Evolutionary conservation across 2,797 vertebrate genomes (phyloP).

Genomic region (Esox masquinongy): DNA sequence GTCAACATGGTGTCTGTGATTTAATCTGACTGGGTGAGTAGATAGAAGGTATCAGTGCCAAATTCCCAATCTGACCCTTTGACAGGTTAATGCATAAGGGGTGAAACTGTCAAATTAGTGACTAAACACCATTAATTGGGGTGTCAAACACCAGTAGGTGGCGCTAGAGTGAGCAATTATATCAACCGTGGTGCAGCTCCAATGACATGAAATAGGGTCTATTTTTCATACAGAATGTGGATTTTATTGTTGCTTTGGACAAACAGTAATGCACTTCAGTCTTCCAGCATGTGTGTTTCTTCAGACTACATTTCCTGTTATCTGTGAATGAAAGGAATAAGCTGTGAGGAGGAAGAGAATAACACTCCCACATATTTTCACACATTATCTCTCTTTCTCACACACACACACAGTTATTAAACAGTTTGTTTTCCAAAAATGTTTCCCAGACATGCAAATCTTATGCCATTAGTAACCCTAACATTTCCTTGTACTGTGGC

Average conservation of each 20-base stretch:
- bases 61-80: no score
- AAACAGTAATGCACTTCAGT: background rate
- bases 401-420: background rate
- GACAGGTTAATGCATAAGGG: no score
- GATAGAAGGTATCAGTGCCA: no score
- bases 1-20: no score
- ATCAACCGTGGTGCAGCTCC: background rate
- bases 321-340: slow-evolving; percentile 11
- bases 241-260: background rate
- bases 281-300: slow-evolving; percentile 6
- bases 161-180: background rate
- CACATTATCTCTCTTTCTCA: background rate
- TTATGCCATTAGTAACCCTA: no score
- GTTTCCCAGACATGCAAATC: no score
- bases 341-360: background rate
- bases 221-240: background rate
- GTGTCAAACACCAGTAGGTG: background rate
- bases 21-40: no score
- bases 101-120: no score
- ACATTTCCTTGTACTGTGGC: no score
- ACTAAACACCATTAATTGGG: no score
- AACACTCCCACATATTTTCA: background rate
- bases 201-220: background rate
- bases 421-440: no score
- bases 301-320: slow-evolving; percentile 41